phyloP scores from a whole-genome alignment of 1,140 invertebrate genomes.

The Neodiprion lecontei region DNA sequence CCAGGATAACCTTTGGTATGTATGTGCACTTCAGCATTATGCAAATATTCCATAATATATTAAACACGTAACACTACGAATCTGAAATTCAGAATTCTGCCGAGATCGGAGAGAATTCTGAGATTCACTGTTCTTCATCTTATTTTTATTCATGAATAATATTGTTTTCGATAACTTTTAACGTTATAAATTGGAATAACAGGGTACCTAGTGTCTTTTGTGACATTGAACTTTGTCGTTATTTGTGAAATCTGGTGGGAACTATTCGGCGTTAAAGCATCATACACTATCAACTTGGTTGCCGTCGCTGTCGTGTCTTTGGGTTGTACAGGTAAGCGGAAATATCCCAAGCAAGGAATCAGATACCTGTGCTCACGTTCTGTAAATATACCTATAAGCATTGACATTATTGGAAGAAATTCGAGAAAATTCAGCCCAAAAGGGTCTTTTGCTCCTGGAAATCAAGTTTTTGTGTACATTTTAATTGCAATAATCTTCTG shows the following conservation, averaged over 20 bases:
- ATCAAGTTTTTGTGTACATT: too few relatives aligned
- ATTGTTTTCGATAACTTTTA: too few relatives aligned
- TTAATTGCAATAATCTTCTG: too few relatives aligned
- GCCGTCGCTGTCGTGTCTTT: conserved; percentile 86
- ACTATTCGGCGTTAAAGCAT: conserved; percentile 72
- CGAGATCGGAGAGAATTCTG: background rate
- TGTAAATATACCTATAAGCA: background rate
- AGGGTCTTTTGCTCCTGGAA: background rate
- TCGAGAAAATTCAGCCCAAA: conserved; percentile 3
- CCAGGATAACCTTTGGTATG: conserved; percentile 85
- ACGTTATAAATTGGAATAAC: conserved; percentile 39
- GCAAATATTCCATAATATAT: background rate
- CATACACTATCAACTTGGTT: conserved; percentile 82
- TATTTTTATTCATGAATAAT: conserved; percentile 1
- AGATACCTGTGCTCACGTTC: background rate
- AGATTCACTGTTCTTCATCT: conserved; percentile 11
- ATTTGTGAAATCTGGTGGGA: conserved; percentile 87
- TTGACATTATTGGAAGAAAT: conserved; percentile 1
- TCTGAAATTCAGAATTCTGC: background rate
- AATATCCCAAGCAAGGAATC: background rate
- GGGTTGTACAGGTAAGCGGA: conserved; percentile 79
- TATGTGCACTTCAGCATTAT: conserved; percentile 12
- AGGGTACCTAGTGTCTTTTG: conserved; percentile 84
- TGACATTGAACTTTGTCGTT: conserved; percentile 82
- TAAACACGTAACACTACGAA: background rate